Evolutionary conservation across 2,113 vertebrate genomes (phyloP), one percentile per base, ranked within the genome.

Genomic region (Oryzias javanicus): DNA sequence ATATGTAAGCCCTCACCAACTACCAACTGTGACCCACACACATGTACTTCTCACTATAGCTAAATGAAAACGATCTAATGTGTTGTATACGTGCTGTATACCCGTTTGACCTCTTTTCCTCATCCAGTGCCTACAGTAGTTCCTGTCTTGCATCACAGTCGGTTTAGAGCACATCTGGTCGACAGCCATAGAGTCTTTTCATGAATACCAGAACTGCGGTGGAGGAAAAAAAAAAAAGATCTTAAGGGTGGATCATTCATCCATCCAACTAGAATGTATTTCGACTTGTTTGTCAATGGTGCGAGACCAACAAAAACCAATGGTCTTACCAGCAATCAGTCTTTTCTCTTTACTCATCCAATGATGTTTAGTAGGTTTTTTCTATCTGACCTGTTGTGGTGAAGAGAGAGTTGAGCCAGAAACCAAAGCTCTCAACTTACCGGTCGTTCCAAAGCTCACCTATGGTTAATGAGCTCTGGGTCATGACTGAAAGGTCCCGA

Each of bases 161-260:
- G 42, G 48, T 53, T 61, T 19, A 58, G 50, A 58, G 42, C 76
- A 85, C 88, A 90, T 88, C 88, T 90, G 86, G 72, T 86, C 75
- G 25, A 59, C 83, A 86, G 80, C 64, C 75, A 25, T 19, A 52
- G 25, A 65, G 66, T 72, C 69, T 80, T 80, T 64, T 75, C 58
- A 79, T 75, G 70, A 84, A 82, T 80, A 67, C 76, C 84, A 83
- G 67, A 72, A 79, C 69, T 44, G n/a, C 69, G 64, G 78, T 49
- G 40, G 66, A 53, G 66, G 76, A 76, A 75, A 82, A 84, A 35
- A 35, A 35, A 82, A 84, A 65, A 53, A 62, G 70, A 49, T 85
- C 80, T 78, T 70, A 40, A 72, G 82, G 80, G 69, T 67, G 61
- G 65, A 62, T 71, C 19, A 20, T 42, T 81, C 70, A 54, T 69